Evolutionary conservation across 2,113 vertebrate species (phyloP), one percentile per base, ranked within the genome.

Genomic region (Corydoras maculifer): DNA sequence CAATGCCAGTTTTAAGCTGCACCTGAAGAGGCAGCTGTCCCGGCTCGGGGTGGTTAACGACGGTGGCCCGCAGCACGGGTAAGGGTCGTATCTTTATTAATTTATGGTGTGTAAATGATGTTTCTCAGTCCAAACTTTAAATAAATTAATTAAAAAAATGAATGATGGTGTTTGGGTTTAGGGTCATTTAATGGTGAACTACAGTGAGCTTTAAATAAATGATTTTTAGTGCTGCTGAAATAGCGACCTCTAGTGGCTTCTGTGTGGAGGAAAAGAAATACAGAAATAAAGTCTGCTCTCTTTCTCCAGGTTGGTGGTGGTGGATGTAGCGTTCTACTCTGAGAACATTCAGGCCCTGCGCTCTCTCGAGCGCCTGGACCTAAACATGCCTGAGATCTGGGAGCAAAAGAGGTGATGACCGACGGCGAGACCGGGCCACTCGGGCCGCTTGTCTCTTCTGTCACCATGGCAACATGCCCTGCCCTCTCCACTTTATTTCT

Each of bases 341-440:
- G 97, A 94, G 91, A 98, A 98, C 83, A 78, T 98, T 68, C 95
- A 94, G 91, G 92, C 84, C 60, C 89, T 99, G 84, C 93, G 90
- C 87, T 94, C 92, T 75, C 92, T 99, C 77, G 94, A 96, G 85
- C 81, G 82, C 51, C 85, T 99, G 72, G 93, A 97, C 85, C 88
- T 98, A 78, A 97, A 95, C 88, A 95, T 98, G 95, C 90, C 87
- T 0, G 97, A 98, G 82, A 96, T 99, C 81, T 99, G 97, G 97
- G 95, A 99, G 87, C 94, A 94, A 90, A 99, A 98, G 90, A 98
- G 96, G 94, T 98, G 96, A 99, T 91, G 72, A 74, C 65, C 51
- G 69, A 69, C 74, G 60, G 5, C 29, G 76, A 77, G 83, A 79
- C 78, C 82, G 75, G 66, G 43, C 61, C 50, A 70, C 58, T 55